These are phyloP conservation scores for Pherbina coryleti DNA, from an alignment of 2,888 invertebrate genomes.

Conservation along the genomic window DNA sequence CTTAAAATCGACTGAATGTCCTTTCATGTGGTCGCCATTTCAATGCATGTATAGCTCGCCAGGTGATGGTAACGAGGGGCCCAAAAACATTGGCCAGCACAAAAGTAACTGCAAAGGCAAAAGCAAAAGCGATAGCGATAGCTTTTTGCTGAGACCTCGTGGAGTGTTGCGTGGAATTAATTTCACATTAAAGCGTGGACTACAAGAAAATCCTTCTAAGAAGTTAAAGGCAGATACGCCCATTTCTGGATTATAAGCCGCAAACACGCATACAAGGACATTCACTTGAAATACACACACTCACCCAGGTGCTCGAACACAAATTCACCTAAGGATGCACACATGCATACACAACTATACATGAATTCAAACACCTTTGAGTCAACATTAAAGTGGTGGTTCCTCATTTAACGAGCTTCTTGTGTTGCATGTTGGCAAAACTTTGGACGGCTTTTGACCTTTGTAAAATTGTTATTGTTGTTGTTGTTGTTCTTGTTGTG, in stretches of 20 bases:
- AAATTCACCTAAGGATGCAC: constrained; percentile 23
- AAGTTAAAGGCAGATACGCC: not conserved
- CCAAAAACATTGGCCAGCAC: not conserved
- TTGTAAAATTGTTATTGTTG: not conserved
- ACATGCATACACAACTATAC: too few species aligned
- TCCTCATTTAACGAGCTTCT: not conserved
- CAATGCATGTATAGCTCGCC: not conserved
- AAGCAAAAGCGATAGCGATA: not conserved
- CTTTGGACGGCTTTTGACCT: constrained; percentile 31
- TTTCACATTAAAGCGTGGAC: constrained; percentile 11
- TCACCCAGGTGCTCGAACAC: constrained; percentile 22
- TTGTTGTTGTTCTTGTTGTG: not conserved
- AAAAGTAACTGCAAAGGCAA: not conserved
- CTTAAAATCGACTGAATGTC: constrained; percentile 28
- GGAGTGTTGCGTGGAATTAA: constrained; percentile 33
- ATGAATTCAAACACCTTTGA: not conserved
- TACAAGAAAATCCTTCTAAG: constrained; percentile 2
- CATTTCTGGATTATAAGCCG: not conserved
- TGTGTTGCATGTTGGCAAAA: not conserved
- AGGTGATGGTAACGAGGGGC: not conserved
- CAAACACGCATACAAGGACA: constrained; percentile 8
- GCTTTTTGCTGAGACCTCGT: not conserved
- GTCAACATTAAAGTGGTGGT: constrained; percentile 1
- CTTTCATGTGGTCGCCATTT: constrained; percentile 11
- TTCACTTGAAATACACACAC: not conserved